phyloP scores from a whole-genome alignment of 2,888 invertebrate genomes.

The Platynereis dumerilii region DNA sequence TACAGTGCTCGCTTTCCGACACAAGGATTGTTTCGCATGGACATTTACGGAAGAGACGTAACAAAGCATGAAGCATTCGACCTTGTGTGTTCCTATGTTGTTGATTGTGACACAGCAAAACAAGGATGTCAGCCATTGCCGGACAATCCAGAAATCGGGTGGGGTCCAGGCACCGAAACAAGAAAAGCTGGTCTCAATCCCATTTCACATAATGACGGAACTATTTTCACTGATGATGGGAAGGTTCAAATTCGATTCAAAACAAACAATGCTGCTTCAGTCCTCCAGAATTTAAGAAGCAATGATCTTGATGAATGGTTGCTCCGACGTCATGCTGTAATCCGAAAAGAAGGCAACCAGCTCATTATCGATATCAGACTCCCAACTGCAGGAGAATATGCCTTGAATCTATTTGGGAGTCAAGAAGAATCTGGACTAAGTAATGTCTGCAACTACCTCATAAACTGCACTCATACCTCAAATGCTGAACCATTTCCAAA shows the following conservation, averaged over 20 bases:
- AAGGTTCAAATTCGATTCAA: conserved; percentile 51
- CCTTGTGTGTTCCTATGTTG: conserved; percentile 56
- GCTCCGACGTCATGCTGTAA: conserved; percentile 50
- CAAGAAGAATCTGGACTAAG: conserved; percentile 47
- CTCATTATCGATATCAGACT: conserved; percentile 51
- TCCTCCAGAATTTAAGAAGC: conserved; percentile 53
- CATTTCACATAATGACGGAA: conserved; percentile 50
- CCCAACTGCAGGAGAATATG: conserved; percentile 54
- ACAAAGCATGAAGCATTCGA: conserved; percentile 52
- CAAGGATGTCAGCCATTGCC: conserved; percentile 52
- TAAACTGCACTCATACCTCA: conserved; percentile 45
- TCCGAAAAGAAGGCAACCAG: conserved; percentile 48
- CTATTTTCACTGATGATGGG: conserved; percentile 53
- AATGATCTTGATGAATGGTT: conserved; percentile 41
- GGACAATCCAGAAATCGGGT: conserved; percentile 57
- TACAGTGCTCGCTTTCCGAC: conserved; percentile 50
- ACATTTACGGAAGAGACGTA: conserved; percentile 54
- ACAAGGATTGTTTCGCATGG: conserved; percentile 55
- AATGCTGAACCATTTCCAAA: conserved; percentile 51
- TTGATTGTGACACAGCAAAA: conserved; percentile 48
- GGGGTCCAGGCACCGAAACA: conserved; percentile 54
- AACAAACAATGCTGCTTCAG: conserved; percentile 45
- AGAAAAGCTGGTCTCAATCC: conserved; percentile 51
- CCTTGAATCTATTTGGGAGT: conserved; percentile 56
- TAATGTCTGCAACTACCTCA: conserved; percentile 59